Evolutionary conservation across 2,888 invertebrate genomes (phyloP).

Genomic region (Adelognathus sp.): DNA sequence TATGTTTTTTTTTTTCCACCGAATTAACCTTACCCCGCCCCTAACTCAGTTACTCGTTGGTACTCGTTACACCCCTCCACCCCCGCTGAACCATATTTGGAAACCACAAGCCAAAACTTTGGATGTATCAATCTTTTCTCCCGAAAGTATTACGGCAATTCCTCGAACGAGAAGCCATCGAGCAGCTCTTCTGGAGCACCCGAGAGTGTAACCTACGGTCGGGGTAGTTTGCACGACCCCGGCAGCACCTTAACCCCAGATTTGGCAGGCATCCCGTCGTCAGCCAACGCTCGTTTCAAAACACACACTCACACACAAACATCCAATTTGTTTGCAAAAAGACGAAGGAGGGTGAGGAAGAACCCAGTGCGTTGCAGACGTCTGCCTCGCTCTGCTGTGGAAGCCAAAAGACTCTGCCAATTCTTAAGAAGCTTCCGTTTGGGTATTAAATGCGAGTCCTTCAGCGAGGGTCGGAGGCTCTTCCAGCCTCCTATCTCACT

Average conservation of each 20-base stretch:
- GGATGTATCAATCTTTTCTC: neutral
- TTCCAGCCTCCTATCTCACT: conserved; percentile 6
- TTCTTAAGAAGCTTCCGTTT: conserved; percentile 73
- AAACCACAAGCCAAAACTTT: neutral
- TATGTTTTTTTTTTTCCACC: too few relatives aligned
- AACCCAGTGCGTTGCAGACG: neutral
- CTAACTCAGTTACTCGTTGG: too few relatives aligned
- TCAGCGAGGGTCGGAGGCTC: neutral
- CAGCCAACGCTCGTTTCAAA: neutral
- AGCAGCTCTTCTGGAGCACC: neutral
- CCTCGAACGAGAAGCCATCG: neutral
- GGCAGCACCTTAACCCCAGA: conserved; percentile 62
- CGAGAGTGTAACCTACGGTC: neutral
- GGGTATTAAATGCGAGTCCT: conserved; percentile 71
- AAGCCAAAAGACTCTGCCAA: conserved; percentile 70
- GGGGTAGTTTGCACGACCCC: conserved; percentile 17
- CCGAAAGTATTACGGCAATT: neutral
- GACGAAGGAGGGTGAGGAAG: conserved; percentile 3
- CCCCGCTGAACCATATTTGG: neutral
- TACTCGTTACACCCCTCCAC: neutral
- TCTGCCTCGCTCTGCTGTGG: neutral
- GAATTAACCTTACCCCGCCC: too few relatives aligned
- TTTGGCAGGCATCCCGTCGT: conserved; percentile 65
- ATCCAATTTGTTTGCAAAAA: conserved; percentile 21
- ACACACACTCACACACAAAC: neutral